phyloP scores from a whole-genome alignment of 2,113 vertebrate genomes.

The Pollachius pollachius region DNA sequence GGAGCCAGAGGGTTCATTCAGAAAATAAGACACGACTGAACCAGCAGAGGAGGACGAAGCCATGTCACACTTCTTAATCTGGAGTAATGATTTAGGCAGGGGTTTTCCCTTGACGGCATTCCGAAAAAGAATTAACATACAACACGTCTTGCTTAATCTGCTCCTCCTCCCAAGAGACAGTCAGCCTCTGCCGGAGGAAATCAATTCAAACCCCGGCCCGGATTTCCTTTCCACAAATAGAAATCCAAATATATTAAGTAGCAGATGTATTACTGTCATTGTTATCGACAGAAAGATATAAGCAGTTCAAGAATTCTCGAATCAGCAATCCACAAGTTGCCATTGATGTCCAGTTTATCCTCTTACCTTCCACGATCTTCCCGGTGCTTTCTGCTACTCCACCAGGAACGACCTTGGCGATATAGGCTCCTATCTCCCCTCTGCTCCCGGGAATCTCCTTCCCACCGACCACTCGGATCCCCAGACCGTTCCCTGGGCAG shows the following conservation, averaged over 20 bases:
- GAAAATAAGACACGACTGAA: slow-evolving; percentile 44
- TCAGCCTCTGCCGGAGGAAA: not conserved
- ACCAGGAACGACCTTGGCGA: slow-evolving; percentile 90
- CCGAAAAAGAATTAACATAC: slow-evolving; percentile 10
- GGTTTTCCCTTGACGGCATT: slow-evolving; percentile 2
- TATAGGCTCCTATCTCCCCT: slow-evolving; percentile 93
- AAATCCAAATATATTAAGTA: not conserved
- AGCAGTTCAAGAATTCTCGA: not conserved
- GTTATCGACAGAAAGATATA: not conserved
- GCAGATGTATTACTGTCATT: not conserved
- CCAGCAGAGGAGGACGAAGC: slow-evolving; percentile 28
- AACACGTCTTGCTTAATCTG: slow-evolving; percentile 7
- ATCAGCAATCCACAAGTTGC: not conserved
- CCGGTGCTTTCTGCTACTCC: slow-evolving; percentile 88
- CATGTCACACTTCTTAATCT: slow-evolving; percentile 28
- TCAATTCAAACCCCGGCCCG: not conserved
- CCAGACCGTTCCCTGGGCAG: slow-evolving; percentile 87
- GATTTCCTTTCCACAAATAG: not conserved
- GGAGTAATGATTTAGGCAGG: slow-evolving; percentile 21
- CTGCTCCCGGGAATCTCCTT: slow-evolving; percentile 91
- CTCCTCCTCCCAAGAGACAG: not conserved
- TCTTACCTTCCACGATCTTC: slow-evolving; percentile 90
- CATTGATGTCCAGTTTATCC: not conserved
- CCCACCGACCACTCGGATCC: slow-evolving; percentile 91
- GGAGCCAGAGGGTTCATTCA: slow-evolving; percentile 28